Base-by-base conservation (phyloP, 2,113 vertebrate species). In the Opisthocomus hoazin region DNA sequence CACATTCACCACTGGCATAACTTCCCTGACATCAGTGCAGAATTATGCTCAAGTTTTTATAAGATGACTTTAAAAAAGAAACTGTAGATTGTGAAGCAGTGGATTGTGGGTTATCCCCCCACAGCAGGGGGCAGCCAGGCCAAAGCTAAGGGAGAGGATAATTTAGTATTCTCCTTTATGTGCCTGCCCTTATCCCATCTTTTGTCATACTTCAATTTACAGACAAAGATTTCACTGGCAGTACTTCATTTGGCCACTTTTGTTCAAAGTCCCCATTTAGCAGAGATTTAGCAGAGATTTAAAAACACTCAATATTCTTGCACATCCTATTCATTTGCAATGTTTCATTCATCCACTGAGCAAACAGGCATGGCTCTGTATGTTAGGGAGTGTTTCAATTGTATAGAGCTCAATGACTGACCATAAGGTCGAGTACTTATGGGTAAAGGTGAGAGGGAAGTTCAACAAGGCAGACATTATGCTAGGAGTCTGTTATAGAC, bases 101-200 rank as follows among this genome's bases (percentile, higher is more conserved):
- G 45, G 22, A 29, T 36, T 54, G 14, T 37, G 7, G 14, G 3
- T 76, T 82, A 29, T 61, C 24, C 23, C n/a, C n/a, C n/a, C n/a
- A n/a, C n/a, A n/a, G n/a, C n/a, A 7, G 43, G 24, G 36, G 23
- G 34, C 29, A 86, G 23, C 10, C 18, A 46, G 39, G 34, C 73
- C 16, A 80, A 77, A 71, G 5, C 29, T 18, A 30, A 75, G 17
- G 12, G 6, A 54, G 29, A 37, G 19, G 80, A 73, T 30, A 70
- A 69, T 11, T 53, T 14, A 11, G 1, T 50, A 30, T 32, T 84
- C 9, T 76, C 15, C 6, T 41, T 46, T 78, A 27, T 70, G 8
- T 64, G 4, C 6, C 48, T 73, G 15, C 2, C 23, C 5, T 73
- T 73, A 8, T 6, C 5, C 9, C 4, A 51, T 1, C 2, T 9